Conservation (phyloP, 2,797 vertebrate genomes). For the Macrochelys suwanniensis region DNA sequence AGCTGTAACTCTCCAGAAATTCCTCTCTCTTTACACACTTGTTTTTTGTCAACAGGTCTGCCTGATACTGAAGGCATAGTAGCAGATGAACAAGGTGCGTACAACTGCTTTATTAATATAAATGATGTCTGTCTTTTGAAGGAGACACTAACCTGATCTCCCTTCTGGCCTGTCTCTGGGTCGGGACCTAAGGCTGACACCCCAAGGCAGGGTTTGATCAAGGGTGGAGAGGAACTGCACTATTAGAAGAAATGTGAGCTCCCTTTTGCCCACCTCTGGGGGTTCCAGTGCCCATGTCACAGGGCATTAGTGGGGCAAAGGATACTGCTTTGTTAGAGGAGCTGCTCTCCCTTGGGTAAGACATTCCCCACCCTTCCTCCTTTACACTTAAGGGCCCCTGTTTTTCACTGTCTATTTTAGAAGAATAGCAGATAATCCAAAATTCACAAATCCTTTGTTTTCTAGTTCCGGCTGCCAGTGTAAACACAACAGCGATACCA, state of each 20-base stretch:
- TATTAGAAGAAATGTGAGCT: neutral
- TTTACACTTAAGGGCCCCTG: neutral
- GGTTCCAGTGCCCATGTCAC: neutral
- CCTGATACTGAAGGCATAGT: neutral
- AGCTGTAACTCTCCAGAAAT: accelerated
- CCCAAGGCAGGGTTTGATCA: neutral
- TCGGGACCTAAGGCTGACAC: neutral
- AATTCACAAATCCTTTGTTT: conserved; percentile 4
- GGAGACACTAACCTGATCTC: neutral
- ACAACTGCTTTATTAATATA: neutral
- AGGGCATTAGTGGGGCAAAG: neutral
- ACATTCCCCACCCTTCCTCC: neutral
- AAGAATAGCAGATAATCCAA: neutral
- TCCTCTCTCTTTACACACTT: accelerated
- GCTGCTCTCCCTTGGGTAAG: neutral
- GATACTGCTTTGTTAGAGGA: neutral
- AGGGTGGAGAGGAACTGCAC: neutral
- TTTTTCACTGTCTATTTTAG: accelerated
- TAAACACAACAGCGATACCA: conserved; percentile 5
- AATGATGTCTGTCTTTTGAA: neutral
- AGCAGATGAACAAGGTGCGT: neutral
- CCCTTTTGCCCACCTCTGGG: neutral
- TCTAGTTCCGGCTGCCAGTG: conserved; percentile 44
- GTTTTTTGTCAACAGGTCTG: neutral
- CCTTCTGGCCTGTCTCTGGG: neutral